These are phyloP conservation scores for Saguinus imperator DNA, from an alignment of 2,113 vertebrate species.

Conservation along the genomic window DNA sequence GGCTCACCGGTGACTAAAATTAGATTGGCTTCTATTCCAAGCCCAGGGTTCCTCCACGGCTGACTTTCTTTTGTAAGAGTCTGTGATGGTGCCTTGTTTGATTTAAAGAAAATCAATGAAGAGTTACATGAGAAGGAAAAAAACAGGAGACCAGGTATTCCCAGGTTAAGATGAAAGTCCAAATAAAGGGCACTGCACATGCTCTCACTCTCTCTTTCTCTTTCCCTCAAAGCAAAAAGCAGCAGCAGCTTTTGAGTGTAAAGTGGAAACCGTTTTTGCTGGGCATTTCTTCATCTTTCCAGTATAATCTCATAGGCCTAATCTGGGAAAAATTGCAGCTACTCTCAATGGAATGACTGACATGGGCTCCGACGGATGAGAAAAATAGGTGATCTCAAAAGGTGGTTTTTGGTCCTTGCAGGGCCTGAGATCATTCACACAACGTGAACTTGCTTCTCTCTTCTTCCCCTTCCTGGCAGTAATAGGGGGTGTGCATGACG, in stretches of 20 bases:
- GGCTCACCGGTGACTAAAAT: slow-evolving; percentile 56
- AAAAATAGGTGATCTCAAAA: slow-evolving; percentile 22
- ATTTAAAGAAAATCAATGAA: slow-evolving; percentile 68
- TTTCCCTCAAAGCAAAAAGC: slow-evolving; percentile 72
- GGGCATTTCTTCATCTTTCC: slow-evolving; percentile 62
- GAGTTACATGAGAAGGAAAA: slow-evolving; percentile 51
- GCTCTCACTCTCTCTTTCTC: slow-evolving; percentile 53
- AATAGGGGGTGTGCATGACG: not conserved
- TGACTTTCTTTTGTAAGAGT: slow-evolving; percentile 55
- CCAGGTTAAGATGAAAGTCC: slow-evolving; percentile 76
- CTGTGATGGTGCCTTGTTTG: slow-evolving; percentile 66
- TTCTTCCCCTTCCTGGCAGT: not conserved
- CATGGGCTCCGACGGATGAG: not conserved
- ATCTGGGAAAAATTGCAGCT: slow-evolving; percentile 56
- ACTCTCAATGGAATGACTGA: not conserved
- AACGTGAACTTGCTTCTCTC: not conserved
- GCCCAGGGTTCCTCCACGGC: slow-evolving; percentile 65
- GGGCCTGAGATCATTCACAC: not conserved
- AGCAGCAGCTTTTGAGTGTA: slow-evolving; percentile 63
- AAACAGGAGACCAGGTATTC: slow-evolving; percentile 62
- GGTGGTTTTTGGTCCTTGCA: not conserved
- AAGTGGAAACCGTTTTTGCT: slow-evolving; percentile 64
- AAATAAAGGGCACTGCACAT: slow-evolving; percentile 64
- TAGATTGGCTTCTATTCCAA: slow-evolving; percentile 67
- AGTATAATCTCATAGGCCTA: slow-evolving; percentile 62